Evolutionary conservation across 2,113 vertebrate genomes (phyloP).

Genomic region (Irena cyanogastra): DNA sequence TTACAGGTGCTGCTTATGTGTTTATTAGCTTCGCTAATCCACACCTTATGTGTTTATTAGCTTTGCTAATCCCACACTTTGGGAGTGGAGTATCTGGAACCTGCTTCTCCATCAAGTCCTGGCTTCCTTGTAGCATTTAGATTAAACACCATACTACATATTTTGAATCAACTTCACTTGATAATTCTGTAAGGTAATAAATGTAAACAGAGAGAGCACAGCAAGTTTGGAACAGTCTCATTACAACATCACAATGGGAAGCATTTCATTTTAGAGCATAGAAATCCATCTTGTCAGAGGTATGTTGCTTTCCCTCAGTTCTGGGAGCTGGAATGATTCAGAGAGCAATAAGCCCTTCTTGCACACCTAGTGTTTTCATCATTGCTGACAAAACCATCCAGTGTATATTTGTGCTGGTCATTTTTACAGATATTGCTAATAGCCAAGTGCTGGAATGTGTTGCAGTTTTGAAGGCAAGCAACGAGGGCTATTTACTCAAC

Average conservation of each 20-base stretch:
- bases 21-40: neutral
- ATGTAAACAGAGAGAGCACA: constrained; percentile 11
- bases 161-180: neutral
- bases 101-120: neutral
- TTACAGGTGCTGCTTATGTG: neutral
- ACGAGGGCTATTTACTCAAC: neutral
- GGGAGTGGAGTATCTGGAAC: neutral
- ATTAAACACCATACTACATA: neutral
- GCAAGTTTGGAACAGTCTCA: neutral
- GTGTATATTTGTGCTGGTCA: constrained; percentile 23
- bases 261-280: neutral
- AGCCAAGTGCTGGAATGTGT: neutral
- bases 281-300: neutral
- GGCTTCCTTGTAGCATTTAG: neutral
- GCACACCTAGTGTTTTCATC: neutral
- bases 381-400: constrained; percentile 37
- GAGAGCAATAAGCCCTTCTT: neutral
- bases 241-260: constrained; percentile 4
- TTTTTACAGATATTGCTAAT: neutral
- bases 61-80: neutral
- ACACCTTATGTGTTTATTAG: fast-evolving
- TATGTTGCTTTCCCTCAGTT: neutral
- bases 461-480: neutral
- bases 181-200: constrained; percentile 14
- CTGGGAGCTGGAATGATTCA: neutral